These are phyloP conservation scores for Morpho deidamia DNA, from an alignment of 2,888 invertebrate species.

Conservation along the genomic window DNA sequence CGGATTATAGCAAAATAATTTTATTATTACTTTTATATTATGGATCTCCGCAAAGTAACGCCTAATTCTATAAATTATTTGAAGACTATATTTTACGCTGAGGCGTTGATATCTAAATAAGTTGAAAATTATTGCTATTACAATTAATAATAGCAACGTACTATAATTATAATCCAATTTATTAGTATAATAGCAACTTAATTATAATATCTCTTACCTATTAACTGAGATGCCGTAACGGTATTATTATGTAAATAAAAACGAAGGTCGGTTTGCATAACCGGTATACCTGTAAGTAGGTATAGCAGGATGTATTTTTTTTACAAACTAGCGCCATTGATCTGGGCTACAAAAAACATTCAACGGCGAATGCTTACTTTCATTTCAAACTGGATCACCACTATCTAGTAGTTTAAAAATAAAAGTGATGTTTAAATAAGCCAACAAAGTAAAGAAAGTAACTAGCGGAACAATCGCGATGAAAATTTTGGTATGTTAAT, in stretches of 20 bases:
- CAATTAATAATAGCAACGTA: background rate
- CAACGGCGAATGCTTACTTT: conserved; percentile 36
- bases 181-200: conserved; percentile 6
- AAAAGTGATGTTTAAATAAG: conserved; percentile 11
- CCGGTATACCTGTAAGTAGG: conserved; percentile 37
- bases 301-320: conserved; percentile 50
- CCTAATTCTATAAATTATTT: no score
- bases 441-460: conserved; percentile 7
- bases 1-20: no score
- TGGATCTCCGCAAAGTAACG: no score
- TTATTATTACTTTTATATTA: no score
- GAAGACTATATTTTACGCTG: no score
- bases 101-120: no score
- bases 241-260: conserved; percentile 31
- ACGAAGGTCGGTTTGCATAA: conserved; percentile 49
- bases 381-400: conserved; percentile 25
- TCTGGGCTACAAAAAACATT: conserved; percentile 43
- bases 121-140: background rate
- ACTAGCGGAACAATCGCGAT: background rate
- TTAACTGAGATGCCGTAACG: conserved; percentile 27
- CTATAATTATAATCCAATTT: conserved; percentile 4
- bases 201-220: conserved; percentile 13
- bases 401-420: conserved; percentile 12
- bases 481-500: background rate
- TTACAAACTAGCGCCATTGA: conserved; percentile 27